Conservation (phyloP, 2,797 vertebrate genomes). For the Squalus acanthias region DNA sequence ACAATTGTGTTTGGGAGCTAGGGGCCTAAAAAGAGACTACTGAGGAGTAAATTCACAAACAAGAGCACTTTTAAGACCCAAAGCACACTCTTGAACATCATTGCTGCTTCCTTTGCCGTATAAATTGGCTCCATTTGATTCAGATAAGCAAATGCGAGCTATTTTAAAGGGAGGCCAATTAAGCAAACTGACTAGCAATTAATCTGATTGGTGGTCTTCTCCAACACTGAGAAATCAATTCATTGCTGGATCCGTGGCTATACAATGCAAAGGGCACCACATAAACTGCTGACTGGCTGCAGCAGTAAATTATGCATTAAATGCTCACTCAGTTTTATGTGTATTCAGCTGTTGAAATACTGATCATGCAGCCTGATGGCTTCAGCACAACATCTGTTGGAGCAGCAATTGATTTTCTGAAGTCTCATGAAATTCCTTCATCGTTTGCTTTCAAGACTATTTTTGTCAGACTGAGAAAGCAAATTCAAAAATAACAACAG, state of each 20-base stretch:
- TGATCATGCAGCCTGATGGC: slow-evolving; percentile 34
- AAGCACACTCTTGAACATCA: slow-evolving; percentile 43
- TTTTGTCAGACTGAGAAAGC: not conserved
- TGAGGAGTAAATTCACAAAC: slow-evolving; percentile 42
- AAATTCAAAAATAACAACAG: not conserved
- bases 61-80: slow-evolving; percentile 40
- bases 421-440: slow-evolving; percentile 13
- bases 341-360: slow-evolving; percentile 37
- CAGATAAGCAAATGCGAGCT: slow-evolving; percentile 43
- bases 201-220: slow-evolving; percentile 45
- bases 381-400: slow-evolving; percentile 32
- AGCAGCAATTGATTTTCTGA: slow-evolving; percentile 33
- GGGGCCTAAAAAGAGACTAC: not conserved
- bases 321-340: slow-evolving; percentile 38
- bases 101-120: slow-evolving; percentile 12
- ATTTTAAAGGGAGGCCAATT: slow-evolving; percentile 49
- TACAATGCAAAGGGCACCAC: slow-evolving; percentile 40
- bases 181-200: slow-evolving; percentile 49
- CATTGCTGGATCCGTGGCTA: slow-evolving; percentile 45
- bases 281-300: slow-evolving; percentile 33
- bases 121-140: slow-evolving; percentile 42
- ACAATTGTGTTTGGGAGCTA: not conserved
- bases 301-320: slow-evolving; percentile 36
- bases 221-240: slow-evolving; percentile 49
- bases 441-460: slow-evolving; percentile 1